These are phyloP conservation scores for Hyperoplus lanceolatus DNA, from an alignment of 2,797 vertebrate species.

Conservation along the genomic window DNA sequence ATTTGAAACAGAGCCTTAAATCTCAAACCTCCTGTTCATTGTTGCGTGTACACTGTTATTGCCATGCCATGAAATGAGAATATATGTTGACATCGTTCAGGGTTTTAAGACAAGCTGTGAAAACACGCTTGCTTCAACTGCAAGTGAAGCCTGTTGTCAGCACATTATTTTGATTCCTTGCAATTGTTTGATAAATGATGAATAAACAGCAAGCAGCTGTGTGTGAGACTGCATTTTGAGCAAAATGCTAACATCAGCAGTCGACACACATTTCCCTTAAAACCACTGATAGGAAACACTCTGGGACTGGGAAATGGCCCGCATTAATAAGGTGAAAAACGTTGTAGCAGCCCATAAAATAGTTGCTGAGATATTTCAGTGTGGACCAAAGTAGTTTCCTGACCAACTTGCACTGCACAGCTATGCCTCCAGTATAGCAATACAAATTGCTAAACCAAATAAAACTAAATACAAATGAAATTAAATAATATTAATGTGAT, in stretches of 20 bases:
- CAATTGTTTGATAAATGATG: not conserved
- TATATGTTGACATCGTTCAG: slow-evolving; percentile 32
- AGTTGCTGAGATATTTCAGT: slow-evolving; percentile 1
- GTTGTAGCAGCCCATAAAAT: not conserved
- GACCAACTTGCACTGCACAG: too few species aligned
- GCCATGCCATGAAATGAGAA: slow-evolving; percentile 42
- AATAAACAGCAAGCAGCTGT: too few species aligned
- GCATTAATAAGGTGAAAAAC: too few species aligned
- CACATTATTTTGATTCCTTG: not conserved
- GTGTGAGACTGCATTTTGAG: too few species aligned
- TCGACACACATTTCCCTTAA: too few species aligned
- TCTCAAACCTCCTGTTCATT: slow-evolving; percentile 37
- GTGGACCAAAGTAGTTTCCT: not conserved
- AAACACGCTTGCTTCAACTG: not conserved
- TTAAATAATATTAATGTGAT: too few species aligned
- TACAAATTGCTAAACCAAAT: too few species aligned
- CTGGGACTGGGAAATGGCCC: too few species aligned
- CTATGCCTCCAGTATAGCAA: too few species aligned
- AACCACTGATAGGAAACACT: too few species aligned
- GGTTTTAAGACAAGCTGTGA: not conserved
- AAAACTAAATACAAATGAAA: too few species aligned
- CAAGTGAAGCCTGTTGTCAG: not conserved
- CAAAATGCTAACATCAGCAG: too few species aligned
- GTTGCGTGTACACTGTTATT: slow-evolving; percentile 5
- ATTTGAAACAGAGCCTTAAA: slow-evolving; percentile 32